Base-by-base conservation (phyloP, 2,888 invertebrate species). In the Antheraea yamamai region DNA sequence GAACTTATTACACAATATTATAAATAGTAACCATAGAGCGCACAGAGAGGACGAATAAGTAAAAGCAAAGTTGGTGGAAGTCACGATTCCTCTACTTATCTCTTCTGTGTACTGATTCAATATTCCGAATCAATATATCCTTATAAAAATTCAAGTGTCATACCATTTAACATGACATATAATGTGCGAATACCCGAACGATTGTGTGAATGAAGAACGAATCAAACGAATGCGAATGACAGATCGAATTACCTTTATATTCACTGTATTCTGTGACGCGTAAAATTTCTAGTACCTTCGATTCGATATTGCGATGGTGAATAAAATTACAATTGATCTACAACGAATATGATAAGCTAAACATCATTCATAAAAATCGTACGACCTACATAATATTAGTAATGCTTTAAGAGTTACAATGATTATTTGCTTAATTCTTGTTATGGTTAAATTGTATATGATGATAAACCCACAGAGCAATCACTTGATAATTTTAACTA, bases 201-300 rank as follows among this genome's bases (percentile, higher is more conserved):
- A 64, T 26, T 26, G 23, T 26, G 23, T 64, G 64, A 64, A 61
- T 61, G 14, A 61, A n/a, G 64, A 26, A 23, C 61, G 23, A 23
- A 61, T 61, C 14, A 26, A 64, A 64, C 23, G 64, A 26, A 64
- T 64, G 64, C 10, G 64, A 64, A 23, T 64, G 64, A 64, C 64
- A 64, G 64, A 64, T 26, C 23, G 64, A 64, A 64, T 64, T 64
- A 64, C 64, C 14, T 64, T 64, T 26, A 26, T 14, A 64, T 64
- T 26, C 14, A 26, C 2, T 26, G 4, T 64, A 23, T 26, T 64
- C 64, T 64, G 64, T 64, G 64, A 26, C 26, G 26, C 23, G 26
- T 64, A 14, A 14, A 64, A 64, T 64, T 26, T 26, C 23, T 64
- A 26, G 64, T 10, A 26, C 23, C 12, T 61, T 26, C 26, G 64